These are phyloP conservation scores for Cheilinus undulatus DNA, from an alignment of 2,113 vertebrate species.

Conservation along the genomic window DNA sequence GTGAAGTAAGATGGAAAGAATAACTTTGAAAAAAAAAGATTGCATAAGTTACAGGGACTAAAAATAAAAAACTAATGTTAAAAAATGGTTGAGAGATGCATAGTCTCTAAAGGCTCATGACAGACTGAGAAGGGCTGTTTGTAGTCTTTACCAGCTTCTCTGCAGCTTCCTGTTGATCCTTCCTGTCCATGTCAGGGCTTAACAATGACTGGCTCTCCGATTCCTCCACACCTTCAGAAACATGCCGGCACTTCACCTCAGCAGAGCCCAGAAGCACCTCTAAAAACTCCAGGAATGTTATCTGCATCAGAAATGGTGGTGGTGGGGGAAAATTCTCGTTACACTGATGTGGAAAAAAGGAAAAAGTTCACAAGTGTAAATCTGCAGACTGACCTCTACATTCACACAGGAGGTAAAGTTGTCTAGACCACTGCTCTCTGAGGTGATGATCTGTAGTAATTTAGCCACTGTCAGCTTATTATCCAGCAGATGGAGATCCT, in stretches of 20 bases:
- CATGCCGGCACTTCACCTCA: slow-evolving; percentile 70
- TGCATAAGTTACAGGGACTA: no score
- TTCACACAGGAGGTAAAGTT: slow-evolving; percentile 76
- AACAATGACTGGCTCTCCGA: background rate
- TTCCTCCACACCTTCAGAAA: background rate
- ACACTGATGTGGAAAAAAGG: background rate
- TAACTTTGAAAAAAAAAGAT: no score
- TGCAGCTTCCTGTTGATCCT: background rate
- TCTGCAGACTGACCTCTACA: slow-evolving; percentile 81
- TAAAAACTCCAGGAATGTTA: slow-evolving; percentile 94
- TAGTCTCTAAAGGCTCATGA: slow-evolving; percentile 27
- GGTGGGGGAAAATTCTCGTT: background rate
- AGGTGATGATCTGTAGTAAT: slow-evolving; percentile 84
- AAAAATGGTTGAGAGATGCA: no score
- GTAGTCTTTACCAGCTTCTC: background rate
- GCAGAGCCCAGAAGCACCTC: slow-evolving; percentile 91
- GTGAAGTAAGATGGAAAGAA: no score
- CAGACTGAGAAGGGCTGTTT: slow-evolving; percentile 17
- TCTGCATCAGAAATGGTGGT: slow-evolving; percentile 69
- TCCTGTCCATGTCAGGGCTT: background rate
- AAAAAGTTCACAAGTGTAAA: background rate
- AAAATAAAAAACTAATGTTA: no score
- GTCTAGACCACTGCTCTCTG: slow-evolving; percentile 74
- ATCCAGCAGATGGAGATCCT: slow-evolving; percentile 89
- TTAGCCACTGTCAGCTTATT: slow-evolving; percentile 82